A percentile compares a stretch with the other conserved stretches of the same genome.
Evolutionary conservation across 1,140 invertebrate genomes (phyloP).

Genomic region (Pentalonia nigronervosa): DNA sequence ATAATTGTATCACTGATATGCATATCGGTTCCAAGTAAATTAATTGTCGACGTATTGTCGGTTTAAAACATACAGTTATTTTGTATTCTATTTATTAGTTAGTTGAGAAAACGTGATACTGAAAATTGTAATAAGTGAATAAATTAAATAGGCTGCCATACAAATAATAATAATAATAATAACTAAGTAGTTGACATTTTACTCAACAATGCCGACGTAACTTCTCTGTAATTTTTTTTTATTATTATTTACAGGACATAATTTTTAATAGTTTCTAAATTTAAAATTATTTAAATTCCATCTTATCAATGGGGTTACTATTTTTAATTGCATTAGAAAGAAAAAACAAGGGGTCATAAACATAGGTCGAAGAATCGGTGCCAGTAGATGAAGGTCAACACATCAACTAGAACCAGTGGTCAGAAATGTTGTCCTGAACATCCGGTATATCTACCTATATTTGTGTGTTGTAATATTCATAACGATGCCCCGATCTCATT

Average conservation of each 20-base stretch:
- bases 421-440: slow-evolving; percentile 41
- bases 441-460: slow-evolving; percentile 35
- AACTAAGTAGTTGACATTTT: background rate
- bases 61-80: background rate
- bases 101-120: background rate
- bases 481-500: slow-evolving; percentile 41
- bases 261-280: background rate
- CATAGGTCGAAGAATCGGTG: slow-evolving; percentile 41
- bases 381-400: slow-evolving; percentile 54
- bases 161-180: too few relatives aligned
- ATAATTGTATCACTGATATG: background rate
- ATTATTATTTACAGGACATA: background rate
- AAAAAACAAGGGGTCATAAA: slow-evolving; percentile 35
- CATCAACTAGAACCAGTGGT: slow-evolving; percentile 30
- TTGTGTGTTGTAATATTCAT: slow-evolving; percentile 2
- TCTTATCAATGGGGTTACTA: slow-evolving; percentile 2
- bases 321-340: background rate
- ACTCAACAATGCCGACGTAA: background rate
- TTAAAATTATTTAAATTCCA: background rate
- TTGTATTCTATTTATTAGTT: background rate
- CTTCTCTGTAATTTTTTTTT: background rate
- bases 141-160: too few relatives aligned
- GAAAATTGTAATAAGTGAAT: background rate
- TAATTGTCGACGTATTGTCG: background rate
- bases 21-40: background rate